Evolutionary conservation across 1,140 invertebrate species (phyloP).

Genomic region (Rhopalosiphum padi): DNA sequence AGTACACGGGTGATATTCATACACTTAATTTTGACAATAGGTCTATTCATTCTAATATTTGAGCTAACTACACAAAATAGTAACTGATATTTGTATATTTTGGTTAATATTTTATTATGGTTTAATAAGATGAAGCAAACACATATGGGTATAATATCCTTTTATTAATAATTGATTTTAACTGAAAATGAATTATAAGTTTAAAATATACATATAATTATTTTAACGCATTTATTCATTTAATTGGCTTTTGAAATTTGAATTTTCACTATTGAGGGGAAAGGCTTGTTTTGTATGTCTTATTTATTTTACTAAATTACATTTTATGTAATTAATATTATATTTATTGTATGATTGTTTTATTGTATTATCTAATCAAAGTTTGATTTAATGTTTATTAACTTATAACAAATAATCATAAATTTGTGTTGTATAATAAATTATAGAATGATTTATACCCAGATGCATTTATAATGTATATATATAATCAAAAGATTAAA

Average conservation of each 20-base stretch:
- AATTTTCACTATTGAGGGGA: background rate
- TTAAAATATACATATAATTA: background rate
- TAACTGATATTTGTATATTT: background rate
- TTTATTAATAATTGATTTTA: background rate
- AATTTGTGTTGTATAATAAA: too few species aligned
- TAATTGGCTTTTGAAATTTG: background rate
- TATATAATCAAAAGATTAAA: too few species aligned
- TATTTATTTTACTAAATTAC: background rate
- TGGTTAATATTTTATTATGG: background rate
- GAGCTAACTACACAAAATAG: background rate
- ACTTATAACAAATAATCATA: background rate
- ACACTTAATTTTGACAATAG: background rate
- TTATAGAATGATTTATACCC: too few species aligned
- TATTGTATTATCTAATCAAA: constrained; percentile 9
- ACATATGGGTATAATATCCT: background rate
- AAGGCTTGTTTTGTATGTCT: constrained; percentile 43
- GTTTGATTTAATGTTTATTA: constrained; percentile 16
- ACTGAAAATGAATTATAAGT: background rate
- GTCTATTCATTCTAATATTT: background rate
- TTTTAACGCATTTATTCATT: background rate
- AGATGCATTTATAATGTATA: too few species aligned
- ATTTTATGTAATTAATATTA: background rate
- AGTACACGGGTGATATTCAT: background rate
- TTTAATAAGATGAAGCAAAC: background rate
- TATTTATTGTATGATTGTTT: background rate